Conservation (phyloP, 2,113 vertebrate genomes). For the Grammatotria lemairii region DNA sequence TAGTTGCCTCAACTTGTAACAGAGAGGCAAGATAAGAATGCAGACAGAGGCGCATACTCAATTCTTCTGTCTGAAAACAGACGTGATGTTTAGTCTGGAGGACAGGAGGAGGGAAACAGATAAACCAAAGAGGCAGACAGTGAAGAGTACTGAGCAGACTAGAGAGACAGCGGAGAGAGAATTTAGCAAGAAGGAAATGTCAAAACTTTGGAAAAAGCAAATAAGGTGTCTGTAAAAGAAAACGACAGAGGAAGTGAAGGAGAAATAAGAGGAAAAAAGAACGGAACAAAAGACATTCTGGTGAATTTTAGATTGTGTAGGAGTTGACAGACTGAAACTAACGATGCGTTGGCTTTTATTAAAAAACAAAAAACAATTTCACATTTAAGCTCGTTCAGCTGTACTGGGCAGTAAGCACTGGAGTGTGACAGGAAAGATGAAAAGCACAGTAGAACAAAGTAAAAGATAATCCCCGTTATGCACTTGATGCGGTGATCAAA, state of each 20-base stretch:
- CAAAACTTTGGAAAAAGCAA: not conserved
- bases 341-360: not conserved
- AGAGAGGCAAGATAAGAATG: conserved; percentile 11
- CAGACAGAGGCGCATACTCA: not conserved
- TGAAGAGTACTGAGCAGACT: not conserved
- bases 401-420: not conserved
- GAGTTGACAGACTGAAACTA: not conserved
- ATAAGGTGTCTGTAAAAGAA: not conserved
- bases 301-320: not conserved
- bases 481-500: conserved; percentile 34
- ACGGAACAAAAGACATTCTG: not conserved
- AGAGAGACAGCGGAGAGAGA: not conserved
- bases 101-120: conserved; percentile 21
- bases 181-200: not conserved
- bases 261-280: not conserved
- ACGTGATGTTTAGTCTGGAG: conserved; percentile 53
- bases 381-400: not conserved
- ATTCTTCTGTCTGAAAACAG: conserved; percentile 41
- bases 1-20: not conserved
- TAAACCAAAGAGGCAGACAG: not conserved
- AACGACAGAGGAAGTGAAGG: not conserved
- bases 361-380: not conserved
- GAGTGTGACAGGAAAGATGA: conserved; percentile 26
- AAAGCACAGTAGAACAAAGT: not conserved
- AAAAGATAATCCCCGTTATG: conserved; percentile 12